These are phyloP conservation scores for Morphnarchus princeps DNA, from an alignment of 2,113 vertebrate genomes.

Conservation along the genomic window DNA sequence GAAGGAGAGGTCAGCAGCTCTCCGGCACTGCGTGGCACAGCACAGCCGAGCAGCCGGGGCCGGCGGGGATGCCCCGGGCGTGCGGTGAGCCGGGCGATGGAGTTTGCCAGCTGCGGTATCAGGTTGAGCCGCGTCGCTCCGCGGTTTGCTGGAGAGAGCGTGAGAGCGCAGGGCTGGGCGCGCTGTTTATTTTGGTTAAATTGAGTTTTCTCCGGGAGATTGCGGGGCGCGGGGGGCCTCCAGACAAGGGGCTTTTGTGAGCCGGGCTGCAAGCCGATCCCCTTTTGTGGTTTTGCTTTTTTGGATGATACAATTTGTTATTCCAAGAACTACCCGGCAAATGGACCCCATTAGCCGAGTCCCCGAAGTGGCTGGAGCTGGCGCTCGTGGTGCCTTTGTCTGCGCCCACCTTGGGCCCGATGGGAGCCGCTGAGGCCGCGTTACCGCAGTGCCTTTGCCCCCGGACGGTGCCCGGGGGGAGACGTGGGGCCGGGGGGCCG, in stretches of 20 bases:
- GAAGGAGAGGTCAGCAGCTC: not conserved
- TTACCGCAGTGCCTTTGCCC: not conserved
- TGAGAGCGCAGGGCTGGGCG: not conserved
- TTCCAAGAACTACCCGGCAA: slow-evolving; percentile 45
- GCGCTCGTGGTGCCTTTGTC: not conserved
- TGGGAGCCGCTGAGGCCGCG: not conserved
- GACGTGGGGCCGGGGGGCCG: too few species aligned
- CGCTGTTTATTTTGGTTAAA: slow-evolving; percentile 14
- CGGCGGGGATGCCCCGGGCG: not conserved
- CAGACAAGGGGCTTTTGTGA: slow-evolving; percentile 62
- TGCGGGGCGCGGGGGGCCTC: not conserved
- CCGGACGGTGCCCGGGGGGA: not conserved
- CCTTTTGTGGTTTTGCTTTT: slow-evolving; percentile 54
- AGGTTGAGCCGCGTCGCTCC: accelerated
- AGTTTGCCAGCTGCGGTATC: accelerated
- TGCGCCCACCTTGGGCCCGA: not conserved
- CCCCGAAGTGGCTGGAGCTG: not conserved
- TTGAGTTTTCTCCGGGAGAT: not conserved
- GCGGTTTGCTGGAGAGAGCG: accelerated
- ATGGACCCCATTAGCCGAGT: slow-evolving; percentile 7
- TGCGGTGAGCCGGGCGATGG: accelerated
- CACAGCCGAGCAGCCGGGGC: not conserved
- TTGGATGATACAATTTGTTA: slow-evolving; percentile 67
- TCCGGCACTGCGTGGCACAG: accelerated
- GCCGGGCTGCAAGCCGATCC: not conserved